A percentile compares a stretch with the other conserved stretches of the same genome.
Evolutionary conservation across 1,140 invertebrate species (phyloP).

Genomic region (Drosophila saltans): DNA sequence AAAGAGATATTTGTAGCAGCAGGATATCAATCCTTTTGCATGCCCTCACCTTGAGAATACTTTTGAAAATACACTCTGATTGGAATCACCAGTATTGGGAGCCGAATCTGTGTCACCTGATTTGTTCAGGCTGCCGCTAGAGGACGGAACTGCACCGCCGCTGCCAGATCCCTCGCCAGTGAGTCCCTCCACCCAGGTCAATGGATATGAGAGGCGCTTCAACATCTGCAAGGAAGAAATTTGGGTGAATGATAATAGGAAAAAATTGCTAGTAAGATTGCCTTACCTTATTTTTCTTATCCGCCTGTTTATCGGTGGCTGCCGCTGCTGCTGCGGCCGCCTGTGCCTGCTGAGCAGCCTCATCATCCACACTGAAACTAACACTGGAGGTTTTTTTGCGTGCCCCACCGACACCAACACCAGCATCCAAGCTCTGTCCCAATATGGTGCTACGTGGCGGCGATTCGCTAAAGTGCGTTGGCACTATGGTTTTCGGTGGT

Average conservation of each 20-base stretch:
- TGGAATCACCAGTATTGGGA: slow-evolving; percentile 84
- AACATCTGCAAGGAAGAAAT: slow-evolving; percentile 87
- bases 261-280: background rate
- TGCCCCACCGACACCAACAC: slow-evolving; percentile 70
- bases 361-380: slow-evolving; percentile 89
- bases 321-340: slow-evolving; percentile 84
- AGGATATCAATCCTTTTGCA: slow-evolving; percentile 11
- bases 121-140: slow-evolving; percentile 72
- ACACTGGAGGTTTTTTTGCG: slow-evolving; percentile 89
- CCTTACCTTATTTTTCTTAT: slow-evolving; percentile 87
- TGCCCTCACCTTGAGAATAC: slow-evolving; percentile 92
- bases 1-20: slow-evolving; percentile 40
- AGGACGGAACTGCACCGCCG: slow-evolving; percentile 71
- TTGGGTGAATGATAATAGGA: background rate
- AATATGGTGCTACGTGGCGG: slow-evolving; percentile 82
- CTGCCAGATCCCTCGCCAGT: slow-evolving; percentile 85
- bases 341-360: slow-evolving; percentile 73
- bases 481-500: slow-evolving; percentile 90
- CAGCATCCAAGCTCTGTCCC: slow-evolving; percentile 70
- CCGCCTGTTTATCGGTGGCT: slow-evolving; percentile 83
- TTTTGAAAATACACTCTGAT: slow-evolving; percentile 91
- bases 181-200: slow-evolving; percentile 95
- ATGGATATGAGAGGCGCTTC: slow-evolving; percentile 94
- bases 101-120: slow-evolving; percentile 80
- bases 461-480: slow-evolving; percentile 85